These are phyloP conservation scores for Helobdella robusta DNA, from an alignment of 2,888 invertebrate genomes.

Conservation along the genomic window DNA sequence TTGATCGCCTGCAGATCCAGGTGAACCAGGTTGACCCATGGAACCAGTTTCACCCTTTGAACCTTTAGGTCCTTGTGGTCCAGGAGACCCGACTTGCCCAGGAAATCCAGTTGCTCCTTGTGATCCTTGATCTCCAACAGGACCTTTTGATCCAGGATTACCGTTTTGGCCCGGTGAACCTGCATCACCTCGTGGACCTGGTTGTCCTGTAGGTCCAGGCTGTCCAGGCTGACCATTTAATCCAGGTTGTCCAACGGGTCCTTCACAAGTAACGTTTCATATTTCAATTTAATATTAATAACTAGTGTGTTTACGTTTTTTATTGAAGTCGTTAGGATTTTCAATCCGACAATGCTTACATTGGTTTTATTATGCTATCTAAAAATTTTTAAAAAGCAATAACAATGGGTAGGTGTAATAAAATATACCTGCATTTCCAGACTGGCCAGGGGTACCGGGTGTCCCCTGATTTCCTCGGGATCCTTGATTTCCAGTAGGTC, in stretches of 20 bases:
- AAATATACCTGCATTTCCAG: too few relatives aligned
- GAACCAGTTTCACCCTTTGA: constrained; percentile 17
- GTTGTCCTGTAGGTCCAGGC: not conserved
- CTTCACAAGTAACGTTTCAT: not conserved
- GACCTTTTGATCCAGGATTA: too few relatives aligned
- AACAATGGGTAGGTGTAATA: too few relatives aligned
- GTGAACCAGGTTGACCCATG: constrained; percentile 9
- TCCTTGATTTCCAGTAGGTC: constrained; percentile 21
- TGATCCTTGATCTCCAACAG: not conserved
- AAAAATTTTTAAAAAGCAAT: too few relatives aligned
- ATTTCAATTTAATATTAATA: not conserved
- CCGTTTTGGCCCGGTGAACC: too few relatives aligned
- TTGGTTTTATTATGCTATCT: too few relatives aligned
- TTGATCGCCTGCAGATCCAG: constrained; percentile 14
- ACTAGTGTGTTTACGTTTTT: not conserved
- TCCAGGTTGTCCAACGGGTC: constrained; percentile 2
- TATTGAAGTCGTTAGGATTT: not conserved
- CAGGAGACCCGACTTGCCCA: not conserved
- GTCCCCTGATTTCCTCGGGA: constrained; percentile 26
- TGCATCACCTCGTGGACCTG: not conserved
- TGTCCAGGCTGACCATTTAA: not conserved
- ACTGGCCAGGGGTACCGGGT: too few relatives aligned
- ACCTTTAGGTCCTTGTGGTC: constrained; percentile 14
- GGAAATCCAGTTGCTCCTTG: not conserved
- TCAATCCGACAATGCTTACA: too few relatives aligned